Evolutionary conservation across 2,113 vertebrate genomes (phyloP), one percentile per base, ranked within the genome.

Genomic region (Scatophagus argus): DNA sequence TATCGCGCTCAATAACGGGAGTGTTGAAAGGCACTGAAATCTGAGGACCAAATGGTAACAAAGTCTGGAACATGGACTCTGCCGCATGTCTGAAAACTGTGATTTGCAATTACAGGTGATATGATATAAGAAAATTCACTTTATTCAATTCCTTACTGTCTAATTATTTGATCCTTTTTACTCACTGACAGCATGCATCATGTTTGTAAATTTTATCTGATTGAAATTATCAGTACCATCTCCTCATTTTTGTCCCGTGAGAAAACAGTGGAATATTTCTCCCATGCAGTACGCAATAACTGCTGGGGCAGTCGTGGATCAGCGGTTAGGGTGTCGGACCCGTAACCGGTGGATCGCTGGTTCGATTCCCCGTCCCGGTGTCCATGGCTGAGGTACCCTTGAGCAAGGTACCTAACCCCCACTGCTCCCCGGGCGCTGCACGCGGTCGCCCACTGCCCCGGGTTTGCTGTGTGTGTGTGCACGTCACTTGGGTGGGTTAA

Each of bases 261-360:
- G 44, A 13, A 71, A 72, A 55, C 13, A 10, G 0, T 10, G 21
- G 46, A 11, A 62, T 52, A 60, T 31, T 41, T 76, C 66, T 81
- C 23, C 65, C 27, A 12, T n/a, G 5, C 13, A 6, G 38, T 1
- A 32, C 16, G 11, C 14, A 19, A 0, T 3, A 32, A 9, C n/a
- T n/a, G n/a, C n/a, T n/a, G n/a, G n/a, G n/a, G n/a, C n/a, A n/a
- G n/a, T n/a, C n/a, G n/a, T n/a, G n/a, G n/a, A n/a, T n/a, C n/a
- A n/a, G n/a, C n/a, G n/a, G n/a, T n/a, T n/a, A n/a, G n/a, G n/a
- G n/a, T n/a, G n/a, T n/a, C n/a, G n/a, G n/a, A n/a, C n/a, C n/a
- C n/a, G n/a, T n/a, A n/a, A n/a, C n/a, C n/a, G n/a, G n/a, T n/a
- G n/a, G n/a, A n/a, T n/a, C n/a, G n/a, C n/a, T n/a, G n/a, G n/a